Evolutionary conservation across 2,888 invertebrate genomes (phyloP).

Genomic region (Zygothrica quintamaculata): DNA sequence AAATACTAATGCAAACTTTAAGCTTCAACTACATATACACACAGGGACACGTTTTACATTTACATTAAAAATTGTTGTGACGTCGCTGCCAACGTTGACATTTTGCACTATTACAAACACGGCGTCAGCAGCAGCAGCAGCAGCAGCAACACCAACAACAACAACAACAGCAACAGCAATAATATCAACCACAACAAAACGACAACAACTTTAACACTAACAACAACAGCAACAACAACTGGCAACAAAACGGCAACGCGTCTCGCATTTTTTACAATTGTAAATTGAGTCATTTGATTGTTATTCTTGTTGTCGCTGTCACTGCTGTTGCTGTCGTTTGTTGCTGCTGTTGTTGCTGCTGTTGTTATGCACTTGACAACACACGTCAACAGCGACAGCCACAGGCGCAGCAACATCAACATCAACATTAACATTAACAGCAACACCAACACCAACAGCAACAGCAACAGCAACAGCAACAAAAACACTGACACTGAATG

Average conservation of each 20-base stretch:
- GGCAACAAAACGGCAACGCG: constrained; percentile 43
- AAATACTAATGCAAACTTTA: constrained; percentile 13
- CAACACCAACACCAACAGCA: constrained; percentile 18
- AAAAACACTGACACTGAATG: constrained; percentile 24
- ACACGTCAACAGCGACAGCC: constrained; percentile 51
- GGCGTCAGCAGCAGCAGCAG: constrained; percentile 47
- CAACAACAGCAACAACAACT: constrained; percentile 9
- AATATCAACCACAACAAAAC: constrained; percentile 15
- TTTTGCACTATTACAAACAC: constrained; percentile 71
- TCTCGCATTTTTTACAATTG: constrained; percentile 74
- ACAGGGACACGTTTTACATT: constrained; percentile 50
- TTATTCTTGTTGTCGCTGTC: constrained; percentile 53
- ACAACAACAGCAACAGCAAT: constrained; percentile 13
- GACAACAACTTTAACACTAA: constrained; percentile 19
- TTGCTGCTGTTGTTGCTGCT: constrained; percentile 41
- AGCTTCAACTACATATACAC: constrained; percentile 11
- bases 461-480: constrained; percentile 16
- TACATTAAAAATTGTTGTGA: constrained; percentile 68
- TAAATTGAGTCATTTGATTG: constrained; percentile 78
- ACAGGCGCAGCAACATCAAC: constrained; percentile 40
- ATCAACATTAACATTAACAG: constrained; percentile 71
- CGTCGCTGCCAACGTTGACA: constrained; percentile 63
- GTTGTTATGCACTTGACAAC: constrained; percentile 77
- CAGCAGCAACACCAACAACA: constrained; percentile 31
- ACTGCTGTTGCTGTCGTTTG: constrained; percentile 43